Evolutionary conservation across 2,113 vertebrate genomes (phyloP), one percentile per base, ranked within the genome.

Genomic region (Irena cyanogastra): DNA sequence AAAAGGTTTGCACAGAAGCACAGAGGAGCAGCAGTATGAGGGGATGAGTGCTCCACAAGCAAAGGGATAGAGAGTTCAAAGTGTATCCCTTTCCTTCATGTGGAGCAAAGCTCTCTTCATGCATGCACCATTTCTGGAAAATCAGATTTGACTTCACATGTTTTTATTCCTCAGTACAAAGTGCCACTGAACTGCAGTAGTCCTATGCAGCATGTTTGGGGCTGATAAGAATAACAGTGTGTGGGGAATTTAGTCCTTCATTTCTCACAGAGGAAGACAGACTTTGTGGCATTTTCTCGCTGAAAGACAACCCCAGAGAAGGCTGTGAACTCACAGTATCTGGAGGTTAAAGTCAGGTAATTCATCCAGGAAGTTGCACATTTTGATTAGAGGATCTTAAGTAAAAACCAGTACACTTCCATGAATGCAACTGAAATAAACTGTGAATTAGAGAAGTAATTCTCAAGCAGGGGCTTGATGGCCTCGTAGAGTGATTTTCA

Each of bases 131-230:
- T 87, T 95, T 80, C 89, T 95, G 79, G 57, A 88, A 95, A 95
- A 93, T 80, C 68, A 87, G 90, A 60, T 52, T 91, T 85, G 23
- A 65, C 72, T 96, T 97, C 50, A 9, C 42, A 41, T 21, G 37
- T 64, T 95, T 95, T 93, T 76, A 83, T 94, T 96, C 63, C 88
- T 89, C 59, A 19, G 54, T 52, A 97, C 63, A 94, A 96, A 97
- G 89, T 80, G 79, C 68, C 84, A 78, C 78, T 85, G 89, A 95
- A 93, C 96, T 68, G 87, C 65, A 60, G 63, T 15, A 94, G 95
- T 90, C 59, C 84, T 66, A 2, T 75, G 87, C 95, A 85, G 90
- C 49, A 33, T 97, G 95, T 86, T 95, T 94, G 63, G 70, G 47
- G 69, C 69, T 97, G 97, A 96, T 97, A 97, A 97, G 94, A 90